Conservation (phyloP, 2,113 vertebrate genomes). For the Hippotragus niger region DNA sequence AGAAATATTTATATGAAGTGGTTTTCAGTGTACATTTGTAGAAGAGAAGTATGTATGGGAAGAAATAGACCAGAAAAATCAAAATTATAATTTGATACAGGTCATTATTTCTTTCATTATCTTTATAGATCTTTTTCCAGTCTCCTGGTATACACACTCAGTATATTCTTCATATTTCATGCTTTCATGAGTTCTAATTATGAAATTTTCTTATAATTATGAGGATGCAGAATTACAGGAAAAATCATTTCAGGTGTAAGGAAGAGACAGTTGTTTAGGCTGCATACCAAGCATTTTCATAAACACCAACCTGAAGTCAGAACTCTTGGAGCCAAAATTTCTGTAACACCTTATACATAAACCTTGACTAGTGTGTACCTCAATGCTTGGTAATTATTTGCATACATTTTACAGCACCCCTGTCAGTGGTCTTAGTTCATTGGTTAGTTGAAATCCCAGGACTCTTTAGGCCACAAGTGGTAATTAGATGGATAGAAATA, state of each 20-base stretch:
- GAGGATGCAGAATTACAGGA: slow-evolving; percentile 52
- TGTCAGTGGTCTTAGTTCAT: background rate
- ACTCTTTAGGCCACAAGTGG: background rate
- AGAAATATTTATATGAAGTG: background rate
- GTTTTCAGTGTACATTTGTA: background rate
- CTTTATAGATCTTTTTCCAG: slow-evolving; percentile 42
- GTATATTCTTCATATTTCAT: slow-evolving; percentile 42
- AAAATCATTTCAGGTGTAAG: slow-evolving; percentile 58
- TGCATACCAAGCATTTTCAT: slow-evolving; percentile 35
- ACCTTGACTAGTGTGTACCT: background rate
- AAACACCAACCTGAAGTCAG: background rate
- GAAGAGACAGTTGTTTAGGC: background rate
- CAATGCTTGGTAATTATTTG: slow-evolving; percentile 11
- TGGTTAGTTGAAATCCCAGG: background rate
- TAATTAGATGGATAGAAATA: background rate
- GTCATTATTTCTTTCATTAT: slow-evolving; percentile 59
- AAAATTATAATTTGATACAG: slow-evolving; percentile 53
- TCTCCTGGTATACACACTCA: background rate
- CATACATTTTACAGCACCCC: background rate
- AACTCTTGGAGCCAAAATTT: slow-evolving; percentile 25
- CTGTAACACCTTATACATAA: background rate
- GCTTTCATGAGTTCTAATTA: slow-evolving; percentile 65
- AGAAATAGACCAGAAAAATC: slow-evolving; percentile 39
- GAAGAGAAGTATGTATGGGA: background rate
- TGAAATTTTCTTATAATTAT: slow-evolving; percentile 67